Conservation (phyloP, 2,888 invertebrate genomes). For the Colostygia pectinataria region DNA sequence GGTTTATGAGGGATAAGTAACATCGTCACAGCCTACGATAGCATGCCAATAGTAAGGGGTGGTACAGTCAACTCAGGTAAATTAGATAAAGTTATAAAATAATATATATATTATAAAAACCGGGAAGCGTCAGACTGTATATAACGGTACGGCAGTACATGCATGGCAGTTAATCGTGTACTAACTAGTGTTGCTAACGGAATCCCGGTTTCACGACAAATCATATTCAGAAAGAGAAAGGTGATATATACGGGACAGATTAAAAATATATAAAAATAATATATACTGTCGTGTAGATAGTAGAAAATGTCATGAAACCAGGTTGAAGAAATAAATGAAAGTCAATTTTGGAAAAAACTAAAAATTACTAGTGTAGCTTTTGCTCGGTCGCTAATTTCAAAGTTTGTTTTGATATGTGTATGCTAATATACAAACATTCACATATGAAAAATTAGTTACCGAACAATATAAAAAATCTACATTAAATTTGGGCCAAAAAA, state of each 20-base stretch:
- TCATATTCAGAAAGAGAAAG: slow-evolving; percentile 36
- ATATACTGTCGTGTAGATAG: slow-evolving; percentile 35
- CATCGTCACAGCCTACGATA: slow-evolving; percentile 78
- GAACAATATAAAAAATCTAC: slow-evolving; percentile 66
- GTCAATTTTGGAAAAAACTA: slow-evolving; percentile 58
- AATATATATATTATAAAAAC: slow-evolving; percentile 43
- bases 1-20: slow-evolving; percentile 77
- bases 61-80: slow-evolving; percentile 65
- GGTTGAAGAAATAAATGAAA: slow-evolving; percentile 56
- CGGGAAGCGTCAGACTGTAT: slow-evolving; percentile 75
- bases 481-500: slow-evolving; percentile 72
- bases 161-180: slow-evolving; percentile 59
- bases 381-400: slow-evolving; percentile 70
- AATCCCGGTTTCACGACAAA: slow-evolving; percentile 68
- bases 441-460: slow-evolving; percentile 62
- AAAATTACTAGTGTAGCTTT: slow-evolving; percentile 56
- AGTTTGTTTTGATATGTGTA: slow-evolving; percentile 1
- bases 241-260: slow-evolving; percentile 36
- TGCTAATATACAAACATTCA: slow-evolving; percentile 5
- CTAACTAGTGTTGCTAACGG: slow-evolving; percentile 44
- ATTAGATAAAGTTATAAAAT: slow-evolving; percentile 40
- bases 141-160: slow-evolving; percentile 61
- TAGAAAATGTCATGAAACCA: slow-evolving; percentile 71
- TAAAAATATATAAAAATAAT: slow-evolving; percentile 27
- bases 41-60: slow-evolving; percentile 74